Conservation (phyloP, 1,140 invertebrate genomes). For the Oedothorax gibbosus region DNA sequence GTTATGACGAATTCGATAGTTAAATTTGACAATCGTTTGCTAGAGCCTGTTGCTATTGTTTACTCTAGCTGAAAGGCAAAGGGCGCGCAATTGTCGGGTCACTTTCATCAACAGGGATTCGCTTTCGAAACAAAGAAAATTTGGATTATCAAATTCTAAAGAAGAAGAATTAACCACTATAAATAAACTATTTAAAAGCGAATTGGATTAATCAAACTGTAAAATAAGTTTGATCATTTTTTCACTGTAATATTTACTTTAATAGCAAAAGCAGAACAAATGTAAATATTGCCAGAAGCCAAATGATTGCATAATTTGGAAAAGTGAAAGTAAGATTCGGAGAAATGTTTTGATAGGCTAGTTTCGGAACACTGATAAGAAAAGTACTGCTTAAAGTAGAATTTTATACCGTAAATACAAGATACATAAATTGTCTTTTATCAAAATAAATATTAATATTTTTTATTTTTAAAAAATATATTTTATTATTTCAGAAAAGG, state of each 20-base stretch:
- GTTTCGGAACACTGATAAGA: neutral
- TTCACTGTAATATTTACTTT: conserved; percentile 17
- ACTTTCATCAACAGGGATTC: conserved; percentile 16
- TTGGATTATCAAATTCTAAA: neutral
- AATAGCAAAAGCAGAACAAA: neutral
- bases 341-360: neutral
- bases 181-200: neutral
- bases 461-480: too few species aligned
- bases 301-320: conserved; percentile 4
- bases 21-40: conserved; percentile 1
- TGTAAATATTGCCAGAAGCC: conserved; percentile 18
- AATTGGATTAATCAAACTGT: neutral
- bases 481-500: too few species aligned
- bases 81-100: neutral
- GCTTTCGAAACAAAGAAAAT: neutral
- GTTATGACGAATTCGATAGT: too few species aligned
- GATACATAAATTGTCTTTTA: too few species aligned
- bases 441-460: too few species aligned
- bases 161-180: neutral
- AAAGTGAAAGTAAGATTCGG: neutral
- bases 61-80: neutral
- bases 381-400: too few species aligned
- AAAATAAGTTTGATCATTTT: conserved; percentile 1
- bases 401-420: too few species aligned
- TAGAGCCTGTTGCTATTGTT: conserved; percentile 32